Conservation (phyloP, 2,888 invertebrate genomes). For the Limnephilus lunatus region DNA sequence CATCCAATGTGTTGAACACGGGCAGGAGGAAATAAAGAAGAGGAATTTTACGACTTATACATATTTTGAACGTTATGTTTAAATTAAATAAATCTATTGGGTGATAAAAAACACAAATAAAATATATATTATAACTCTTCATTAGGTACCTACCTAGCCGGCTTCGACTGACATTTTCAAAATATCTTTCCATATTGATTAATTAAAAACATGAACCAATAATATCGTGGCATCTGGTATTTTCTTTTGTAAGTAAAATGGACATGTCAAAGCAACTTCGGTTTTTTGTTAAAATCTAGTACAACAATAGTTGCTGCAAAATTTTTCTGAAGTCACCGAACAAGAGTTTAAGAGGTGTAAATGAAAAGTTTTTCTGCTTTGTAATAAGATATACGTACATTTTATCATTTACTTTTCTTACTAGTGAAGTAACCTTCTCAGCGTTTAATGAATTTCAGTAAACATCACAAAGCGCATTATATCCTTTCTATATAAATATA, state of each 20-base stretch:
- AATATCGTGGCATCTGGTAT: too few relatives aligned
- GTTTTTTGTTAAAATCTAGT: too few relatives aligned
- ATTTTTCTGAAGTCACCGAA: neutral
- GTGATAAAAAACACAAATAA: neutral
- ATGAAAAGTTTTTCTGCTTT: neutral
- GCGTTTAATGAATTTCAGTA: conserved; percentile 3
- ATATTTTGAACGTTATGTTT: neutral
- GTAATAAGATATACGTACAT: neutral
- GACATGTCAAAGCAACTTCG: too few relatives aligned
- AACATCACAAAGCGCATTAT: conserved; percentile 7
- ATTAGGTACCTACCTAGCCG: too few relatives aligned
- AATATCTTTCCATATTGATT: too few relatives aligned
- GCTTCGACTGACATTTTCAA: too few relatives aligned
- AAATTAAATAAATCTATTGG: neutral
- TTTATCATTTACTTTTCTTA: neutral
- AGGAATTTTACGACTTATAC: too few relatives aligned
- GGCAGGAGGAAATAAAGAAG: neutral
- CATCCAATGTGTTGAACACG: neutral
- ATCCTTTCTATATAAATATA: neutral
- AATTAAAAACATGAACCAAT: too few relatives aligned
- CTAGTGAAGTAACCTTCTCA: neutral
- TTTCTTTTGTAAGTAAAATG: too few relatives aligned
- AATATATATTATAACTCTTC: neutral
- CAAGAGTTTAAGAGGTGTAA: neutral
- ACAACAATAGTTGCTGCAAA: neutral